Evolutionary conservation across 2,888 invertebrate species (phyloP).

Genomic region (Tachina fera): DNA sequence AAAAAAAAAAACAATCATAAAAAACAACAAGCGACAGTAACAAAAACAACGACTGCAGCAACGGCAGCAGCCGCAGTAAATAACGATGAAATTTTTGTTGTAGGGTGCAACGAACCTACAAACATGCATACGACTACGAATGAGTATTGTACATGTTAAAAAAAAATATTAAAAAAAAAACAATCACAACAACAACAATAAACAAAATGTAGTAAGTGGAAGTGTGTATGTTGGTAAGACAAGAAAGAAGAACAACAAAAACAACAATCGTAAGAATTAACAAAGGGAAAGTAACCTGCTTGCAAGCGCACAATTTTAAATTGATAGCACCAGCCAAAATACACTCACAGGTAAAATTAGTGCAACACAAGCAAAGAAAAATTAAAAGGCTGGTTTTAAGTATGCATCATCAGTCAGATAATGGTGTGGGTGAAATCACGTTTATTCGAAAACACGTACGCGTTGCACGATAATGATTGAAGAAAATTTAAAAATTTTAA

Average conservation of each 20-base stretch:
- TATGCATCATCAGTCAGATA: no score
- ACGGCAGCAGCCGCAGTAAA: constrained; percentile 36
- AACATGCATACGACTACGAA: constrained; percentile 52
- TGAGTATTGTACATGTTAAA: constrained; percentile 29
- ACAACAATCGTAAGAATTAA: constrained; percentile 34
- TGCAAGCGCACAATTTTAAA: constrained; percentile 14
- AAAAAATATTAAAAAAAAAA: constrained; percentile 29
- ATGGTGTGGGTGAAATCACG: neutral
- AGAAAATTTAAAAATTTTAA: no score
- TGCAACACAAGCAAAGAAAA: neutral
- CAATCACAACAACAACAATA: constrained; percentile 32
- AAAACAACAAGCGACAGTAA: constrained; percentile 60
- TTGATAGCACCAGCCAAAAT: neutral
- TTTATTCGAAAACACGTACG: neutral
- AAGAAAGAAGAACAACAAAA: constrained; percentile 41
- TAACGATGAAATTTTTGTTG: constrained; percentile 64
- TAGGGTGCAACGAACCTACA: constrained; percentile 71
- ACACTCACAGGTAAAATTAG: neutral
- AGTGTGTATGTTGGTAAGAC: constrained; percentile 52
- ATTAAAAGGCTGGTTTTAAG: no score
- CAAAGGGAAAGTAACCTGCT: constrained; percentile 59
- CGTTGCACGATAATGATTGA: no score
- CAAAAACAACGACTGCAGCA: constrained; percentile 35
- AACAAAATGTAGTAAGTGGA: constrained; percentile 43
- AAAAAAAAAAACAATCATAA: constrained; percentile 14